Evolutionary conservation across 1,140 invertebrate genomes (phyloP), one percentile per base, ranked within the genome.

Genomic region (Piezodorus guildinii): DNA sequence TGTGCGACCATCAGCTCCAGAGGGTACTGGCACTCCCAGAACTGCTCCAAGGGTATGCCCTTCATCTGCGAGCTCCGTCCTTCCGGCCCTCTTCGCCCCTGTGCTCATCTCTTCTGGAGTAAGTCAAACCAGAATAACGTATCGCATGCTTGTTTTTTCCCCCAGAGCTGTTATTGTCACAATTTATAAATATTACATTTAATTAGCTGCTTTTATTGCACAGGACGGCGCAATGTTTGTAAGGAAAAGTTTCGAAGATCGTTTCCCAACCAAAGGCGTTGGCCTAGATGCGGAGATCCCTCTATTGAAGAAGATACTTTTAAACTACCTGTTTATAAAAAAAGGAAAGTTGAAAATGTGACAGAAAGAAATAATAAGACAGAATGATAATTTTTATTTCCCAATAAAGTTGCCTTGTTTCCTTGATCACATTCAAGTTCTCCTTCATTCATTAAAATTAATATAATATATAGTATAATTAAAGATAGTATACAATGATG

Each of bases 51-150:
- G 19, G 71, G 68, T 43, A 73, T 79, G 19, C 77, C 77, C 6
- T 80, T 77, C 62, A 72, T 85, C 15, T 86, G 84, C 66, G 84
- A 86, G 72, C 73, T 85, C 6, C 39, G 61, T 0, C 66, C 46
- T 21, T 56, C 52, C 2, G 52, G 52, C 3, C 52, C 52, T 23
- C 52, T 56, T 6, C 17, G 52, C 19, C 52, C 52, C 1, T 56
- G 52, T 14, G 52, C 23, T 1, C 19, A 56, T 56, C 52, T 56
- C 23, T 23, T 23, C 15, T 16, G 23, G 23, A 23, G 52, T 56
- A 19, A 17, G 46, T 10, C 1, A 12, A 10, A 39, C 2, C 12
- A 1, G 6, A 39, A 1, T 12, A 39, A 39, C 6, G 9, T 3
- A 30, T 30, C 30, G 3, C 3, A 30, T 30, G 9, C 9, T 30